Evolutionary conservation across 2,797 vertebrate species (phyloP), one percentile per base, ranked within the genome.

Genomic region (Selene dorsalis): DNA sequence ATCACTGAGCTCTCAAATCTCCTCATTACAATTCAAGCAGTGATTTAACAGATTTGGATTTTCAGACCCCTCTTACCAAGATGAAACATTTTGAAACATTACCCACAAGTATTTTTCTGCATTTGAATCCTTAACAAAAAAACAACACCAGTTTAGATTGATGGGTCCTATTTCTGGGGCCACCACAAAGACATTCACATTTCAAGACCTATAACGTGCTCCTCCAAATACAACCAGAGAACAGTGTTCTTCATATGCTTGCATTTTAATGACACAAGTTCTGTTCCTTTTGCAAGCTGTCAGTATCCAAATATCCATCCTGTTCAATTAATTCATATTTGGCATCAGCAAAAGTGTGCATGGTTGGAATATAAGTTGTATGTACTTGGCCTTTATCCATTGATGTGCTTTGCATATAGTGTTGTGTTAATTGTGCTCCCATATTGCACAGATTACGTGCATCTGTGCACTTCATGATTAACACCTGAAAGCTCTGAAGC

Each of bases 1-100:
- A 17, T 77, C 60, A 45, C 14, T 20, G 3, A 48, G 12, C 65
- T 56, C 6, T 55, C 10, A 77, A 58, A 75, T 48, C 43, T 63
- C 24, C 61, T 73, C 9, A 64, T 73, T 73, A 38, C 3, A 28
- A 80, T 59, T 81, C 70, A 84, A 71, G 66, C 3, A 20, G 28
- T 10, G 7, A 6, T 41, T 13, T 66, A 1, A 50, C 61, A 20
- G 7, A 52, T 56, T 59, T 55, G 16, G 30, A 50, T 43, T 12
- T 53, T 10, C 14, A 0, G 6, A 13, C 39, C 45, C n/a, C 14
- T n/a, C 20, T 30, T 63, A 10, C 9, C 24, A 62, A 45, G 60
- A 43, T 26, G 12, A 24, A 18, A 62, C 60, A 43, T 24, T 38
- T 24, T 48, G 9, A n/a, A n/a, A n/a, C n/a, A n/a, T 20, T 20